A percentile compares a stretch with the other conserved stretches of the same genome.
These are phyloP conservation scores for Agrotis puta DNA, from an alignment of 2,888 invertebrate genomes.

Conservation along the genomic window DNA sequence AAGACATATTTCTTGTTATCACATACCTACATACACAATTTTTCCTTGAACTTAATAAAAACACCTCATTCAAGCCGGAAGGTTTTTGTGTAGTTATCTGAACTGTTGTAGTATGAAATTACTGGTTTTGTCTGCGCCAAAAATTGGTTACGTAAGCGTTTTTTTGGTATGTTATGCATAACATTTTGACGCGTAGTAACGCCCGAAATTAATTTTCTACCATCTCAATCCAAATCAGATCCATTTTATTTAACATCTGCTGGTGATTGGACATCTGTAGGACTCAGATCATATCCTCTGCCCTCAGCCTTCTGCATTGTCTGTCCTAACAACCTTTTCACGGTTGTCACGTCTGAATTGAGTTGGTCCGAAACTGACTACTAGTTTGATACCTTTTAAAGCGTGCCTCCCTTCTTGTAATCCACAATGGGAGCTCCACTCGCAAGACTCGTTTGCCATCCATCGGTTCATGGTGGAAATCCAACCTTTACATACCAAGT, in stretches of 20 bases:
- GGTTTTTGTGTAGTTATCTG: slow-evolving; percentile 17
- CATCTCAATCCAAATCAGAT: too few species aligned
- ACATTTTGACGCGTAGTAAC: too few species aligned
- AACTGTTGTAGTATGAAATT: neutral
- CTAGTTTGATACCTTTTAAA: too few species aligned
- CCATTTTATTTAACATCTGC: too few species aligned
- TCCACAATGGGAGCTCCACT: too few species aligned
- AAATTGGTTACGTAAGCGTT: neutral
- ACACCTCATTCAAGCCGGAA: slow-evolving; percentile 27
- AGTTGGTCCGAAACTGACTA: too few species aligned
- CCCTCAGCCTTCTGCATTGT: neutral
- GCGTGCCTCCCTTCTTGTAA: too few species aligned
- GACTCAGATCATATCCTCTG: neutral
- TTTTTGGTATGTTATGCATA: neutral
- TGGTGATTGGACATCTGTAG: too few species aligned
- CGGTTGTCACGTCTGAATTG: neutral
- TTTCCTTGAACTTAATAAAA: slow-evolving; percentile 44
- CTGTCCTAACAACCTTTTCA: neutral
- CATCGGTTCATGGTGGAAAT: too few species aligned
- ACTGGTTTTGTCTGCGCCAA: neutral
- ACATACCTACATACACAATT: neutral
- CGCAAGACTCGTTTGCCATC: neutral
- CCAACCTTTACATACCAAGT: too few species aligned
- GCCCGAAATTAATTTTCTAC: too few species aligned
- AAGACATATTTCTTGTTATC: slow-evolving; percentile 26